phyloP scores from a whole-genome alignment of 1,140 invertebrate species.

The Sarcophaga bullata region DNA sequence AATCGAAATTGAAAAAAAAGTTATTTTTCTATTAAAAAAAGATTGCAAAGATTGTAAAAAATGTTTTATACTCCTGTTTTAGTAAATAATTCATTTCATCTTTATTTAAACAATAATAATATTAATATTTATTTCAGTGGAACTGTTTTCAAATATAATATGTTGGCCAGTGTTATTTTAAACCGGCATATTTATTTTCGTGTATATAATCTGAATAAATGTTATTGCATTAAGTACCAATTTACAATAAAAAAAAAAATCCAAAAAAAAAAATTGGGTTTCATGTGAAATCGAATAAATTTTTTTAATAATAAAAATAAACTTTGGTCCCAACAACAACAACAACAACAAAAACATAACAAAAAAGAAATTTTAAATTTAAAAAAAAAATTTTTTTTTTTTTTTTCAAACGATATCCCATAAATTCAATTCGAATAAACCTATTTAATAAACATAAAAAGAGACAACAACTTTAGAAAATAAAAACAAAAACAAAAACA shows the following conservation, averaged over 20 bases:
- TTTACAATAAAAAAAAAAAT: not conserved
- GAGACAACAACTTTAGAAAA: not conserved
- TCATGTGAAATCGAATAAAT: too few relatives aligned
- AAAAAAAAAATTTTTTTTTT: not conserved
- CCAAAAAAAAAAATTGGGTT: not conserved
- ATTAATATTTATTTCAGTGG: too few relatives aligned
- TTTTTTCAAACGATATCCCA: slow-evolving; percentile 27
- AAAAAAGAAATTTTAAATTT: slow-evolving; percentile 29
- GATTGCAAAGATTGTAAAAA: too few relatives aligned
- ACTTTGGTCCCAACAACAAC: too few relatives aligned
- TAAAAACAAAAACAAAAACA: too few relatives aligned
- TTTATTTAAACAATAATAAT: not conserved
- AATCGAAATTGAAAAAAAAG: too few relatives aligned
- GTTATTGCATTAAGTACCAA: slow-evolving; percentile 4
- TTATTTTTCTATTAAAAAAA: too few relatives aligned
- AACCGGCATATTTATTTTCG: not conserved
- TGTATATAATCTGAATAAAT: not conserved
- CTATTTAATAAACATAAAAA: slow-evolving; percentile 26
- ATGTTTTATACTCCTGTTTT: too few relatives aligned
- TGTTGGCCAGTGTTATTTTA: not conserved
- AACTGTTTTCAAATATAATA: too few relatives aligned
- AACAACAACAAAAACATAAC: not conserved
- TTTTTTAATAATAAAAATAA: too few relatives aligned
- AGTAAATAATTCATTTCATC: not conserved
- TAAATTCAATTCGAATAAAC: slow-evolving; percentile 32